Base-by-base conservation (phyloP, 2,113 vertebrate genomes). In the Capreolus pygargus region DNA sequence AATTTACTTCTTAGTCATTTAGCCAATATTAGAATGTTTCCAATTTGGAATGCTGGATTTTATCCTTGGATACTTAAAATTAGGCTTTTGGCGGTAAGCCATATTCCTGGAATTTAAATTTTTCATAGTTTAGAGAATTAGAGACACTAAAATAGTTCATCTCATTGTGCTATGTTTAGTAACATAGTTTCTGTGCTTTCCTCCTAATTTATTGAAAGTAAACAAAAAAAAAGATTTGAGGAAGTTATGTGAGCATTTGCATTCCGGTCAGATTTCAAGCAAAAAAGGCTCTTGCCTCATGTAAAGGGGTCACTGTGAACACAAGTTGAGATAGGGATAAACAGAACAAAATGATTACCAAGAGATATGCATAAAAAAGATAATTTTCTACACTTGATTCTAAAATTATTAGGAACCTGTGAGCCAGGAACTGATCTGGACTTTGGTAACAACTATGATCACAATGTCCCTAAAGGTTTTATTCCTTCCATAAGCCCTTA, bases 61-160 rank as follows among this genome's bases (percentile, higher is more conserved):
- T 87, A 96, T 52, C 79, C 79, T 33, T 47, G 16, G 45, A 28
- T 81, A 97, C 55, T 94, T 93, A 92, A 97, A 95, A 96, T 54
- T 45, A 86, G n/a, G 23, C 30, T 90, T 85, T 61, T 50, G 39
- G 12, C 82, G 52, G 33, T 4, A 95, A 94, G 19, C 10, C 52
- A 83, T 57, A 86, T 60, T 94, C 61, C n/a, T 92, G 85, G 17
- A 84, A 97, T 89, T 78, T 70, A 86, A 76, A 92, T 93, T n/a
- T 95, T 95, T 79, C 16, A 11, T 28, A 94, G 57, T 91, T 94
- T 82, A 82, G 83, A 94, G 67, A 96, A 93, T 30, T 7, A 58
- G 21, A 86, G n/a, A 94, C 55, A 50, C 17, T 94, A 92, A 47
- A 47, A 64, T 27, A 93, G 45, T 57, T 93, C 27, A 82, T 50